phyloP scores from a whole-genome alignment of 2,888 invertebrate genomes.

The Thymelicus lineola region DNA sequence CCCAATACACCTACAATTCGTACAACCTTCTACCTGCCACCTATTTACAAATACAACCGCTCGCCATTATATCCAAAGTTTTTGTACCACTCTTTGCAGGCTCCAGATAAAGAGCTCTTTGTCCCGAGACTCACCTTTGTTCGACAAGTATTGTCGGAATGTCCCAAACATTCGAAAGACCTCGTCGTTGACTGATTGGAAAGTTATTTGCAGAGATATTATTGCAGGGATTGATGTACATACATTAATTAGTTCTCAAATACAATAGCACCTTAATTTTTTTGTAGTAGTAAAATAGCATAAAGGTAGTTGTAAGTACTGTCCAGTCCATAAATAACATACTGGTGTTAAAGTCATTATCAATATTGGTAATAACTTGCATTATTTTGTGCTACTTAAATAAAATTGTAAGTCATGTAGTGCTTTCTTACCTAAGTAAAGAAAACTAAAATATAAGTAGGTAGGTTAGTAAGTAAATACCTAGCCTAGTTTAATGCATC shows the following conservation, averaged over 20 bases:
- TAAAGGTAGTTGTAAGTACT: too few relatives aligned
- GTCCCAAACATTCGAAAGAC: slow-evolving; percentile 40
- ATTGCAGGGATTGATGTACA: slow-evolving; percentile 20
- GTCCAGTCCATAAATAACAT: too few relatives aligned
- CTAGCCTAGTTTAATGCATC: not conserved
- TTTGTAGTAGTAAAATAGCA: not conserved
- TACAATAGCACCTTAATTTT: slow-evolving; percentile 1
- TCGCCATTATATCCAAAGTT: slow-evolving; percentile 61
- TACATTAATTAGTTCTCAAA: not conserved
- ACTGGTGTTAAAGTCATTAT: too few relatives aligned
- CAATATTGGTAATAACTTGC: too few relatives aligned
- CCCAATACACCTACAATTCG: slow-evolving; percentile 82
- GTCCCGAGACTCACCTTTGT: slow-evolving; percentile 64
- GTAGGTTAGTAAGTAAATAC: not conserved
- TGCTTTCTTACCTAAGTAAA: too few relatives aligned
- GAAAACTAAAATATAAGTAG: not conserved
- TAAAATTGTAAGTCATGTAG: too few relatives aligned
- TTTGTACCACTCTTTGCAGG: slow-evolving; percentile 61
- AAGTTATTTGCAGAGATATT: slow-evolving; percentile 41
- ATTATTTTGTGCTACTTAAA: too few relatives aligned
- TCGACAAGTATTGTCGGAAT: slow-evolving; percentile 47
- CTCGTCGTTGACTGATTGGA: slow-evolving; percentile 38
- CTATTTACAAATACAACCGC: slow-evolving; percentile 80
- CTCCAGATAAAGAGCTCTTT: slow-evolving; percentile 69
- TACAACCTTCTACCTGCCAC: slow-evolving; percentile 81